phyloP scores from a whole-genome alignment of 2,113 vertebrate genomes.

The Mastomys natalensis region DNA sequence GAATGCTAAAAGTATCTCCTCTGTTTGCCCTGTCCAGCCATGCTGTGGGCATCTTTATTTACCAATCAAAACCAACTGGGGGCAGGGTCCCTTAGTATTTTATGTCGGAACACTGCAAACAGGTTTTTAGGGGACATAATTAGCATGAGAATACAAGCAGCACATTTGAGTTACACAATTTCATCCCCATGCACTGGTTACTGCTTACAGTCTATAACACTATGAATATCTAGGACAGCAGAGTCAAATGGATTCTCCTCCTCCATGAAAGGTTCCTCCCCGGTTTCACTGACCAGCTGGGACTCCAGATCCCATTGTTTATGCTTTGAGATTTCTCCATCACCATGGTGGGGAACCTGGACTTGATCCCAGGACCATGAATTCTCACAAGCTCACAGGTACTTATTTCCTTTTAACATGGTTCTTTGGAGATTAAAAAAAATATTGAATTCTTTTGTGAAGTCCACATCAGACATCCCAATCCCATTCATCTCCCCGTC shows the following conservation, averaged over 20 bases:
- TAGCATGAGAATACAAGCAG: too few species aligned
- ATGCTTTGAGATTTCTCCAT: background rate
- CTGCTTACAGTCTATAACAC: background rate
- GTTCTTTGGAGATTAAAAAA: background rate
- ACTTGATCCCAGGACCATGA: background rate
- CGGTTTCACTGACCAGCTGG: background rate
- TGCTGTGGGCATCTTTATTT: too few species aligned
- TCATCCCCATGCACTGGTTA: background rate
- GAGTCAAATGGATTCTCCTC: background rate
- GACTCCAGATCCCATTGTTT: background rate
- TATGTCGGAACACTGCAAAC: too few species aligned
- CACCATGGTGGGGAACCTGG: background rate
- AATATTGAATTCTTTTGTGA: too few species aligned
- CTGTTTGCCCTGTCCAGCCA: too few species aligned
- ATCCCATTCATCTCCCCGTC: too few species aligned
- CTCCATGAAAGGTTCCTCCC: background rate
- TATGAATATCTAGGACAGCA: background rate
- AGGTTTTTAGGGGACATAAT: too few species aligned
- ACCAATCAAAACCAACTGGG: too few species aligned
- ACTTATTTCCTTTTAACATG: background rate
- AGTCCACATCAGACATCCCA: too few species aligned
- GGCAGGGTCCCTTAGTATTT: too few species aligned
- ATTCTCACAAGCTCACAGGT: background rate
- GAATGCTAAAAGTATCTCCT: too few species aligned
- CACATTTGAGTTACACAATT: background rate